Evolutionary conservation across 2,113 vertebrate genomes (phyloP).

Genomic region (Cyprinodon variegatus): DNA sequence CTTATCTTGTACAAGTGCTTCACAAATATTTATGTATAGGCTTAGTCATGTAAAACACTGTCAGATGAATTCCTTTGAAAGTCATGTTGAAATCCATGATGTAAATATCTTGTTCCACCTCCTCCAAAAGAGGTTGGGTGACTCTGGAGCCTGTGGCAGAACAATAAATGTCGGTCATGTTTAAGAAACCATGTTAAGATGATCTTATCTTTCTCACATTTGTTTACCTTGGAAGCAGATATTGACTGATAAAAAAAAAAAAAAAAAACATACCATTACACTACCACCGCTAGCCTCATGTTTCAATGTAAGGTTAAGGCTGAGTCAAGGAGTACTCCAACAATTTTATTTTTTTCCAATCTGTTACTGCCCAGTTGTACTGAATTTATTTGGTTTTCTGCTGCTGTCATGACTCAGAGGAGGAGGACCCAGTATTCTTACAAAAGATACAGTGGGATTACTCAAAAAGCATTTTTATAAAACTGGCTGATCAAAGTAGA

Average conservation of each 20-base stretch:
- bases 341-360: background rate
- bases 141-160: background rate
- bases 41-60: too few relatives aligned
- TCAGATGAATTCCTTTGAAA: background rate
- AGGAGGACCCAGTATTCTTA: too few relatives aligned
- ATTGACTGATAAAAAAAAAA: background rate
- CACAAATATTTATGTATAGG: background rate
- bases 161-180: background rate
- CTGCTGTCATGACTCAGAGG: too few relatives aligned
- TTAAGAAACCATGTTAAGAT: background rate
- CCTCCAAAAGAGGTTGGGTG: background rate
- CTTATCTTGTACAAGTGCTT: background rate
- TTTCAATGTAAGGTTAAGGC: background rate
- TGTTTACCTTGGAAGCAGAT: background rate
- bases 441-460: too few relatives aligned
- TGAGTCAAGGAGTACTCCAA: background rate
- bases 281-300: background rate
- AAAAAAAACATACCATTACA: background rate
- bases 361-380: background rate
- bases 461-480: too few relatives aligned
- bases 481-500: too few relatives aligned
- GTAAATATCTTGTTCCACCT: background rate
- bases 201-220: background rate
- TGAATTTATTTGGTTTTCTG: background rate
- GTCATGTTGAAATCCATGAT: background rate